Evolutionary conservation across 2,888 invertebrate genomes (phyloP).

Genomic region (Cylindroiulus punctatus): DNA sequence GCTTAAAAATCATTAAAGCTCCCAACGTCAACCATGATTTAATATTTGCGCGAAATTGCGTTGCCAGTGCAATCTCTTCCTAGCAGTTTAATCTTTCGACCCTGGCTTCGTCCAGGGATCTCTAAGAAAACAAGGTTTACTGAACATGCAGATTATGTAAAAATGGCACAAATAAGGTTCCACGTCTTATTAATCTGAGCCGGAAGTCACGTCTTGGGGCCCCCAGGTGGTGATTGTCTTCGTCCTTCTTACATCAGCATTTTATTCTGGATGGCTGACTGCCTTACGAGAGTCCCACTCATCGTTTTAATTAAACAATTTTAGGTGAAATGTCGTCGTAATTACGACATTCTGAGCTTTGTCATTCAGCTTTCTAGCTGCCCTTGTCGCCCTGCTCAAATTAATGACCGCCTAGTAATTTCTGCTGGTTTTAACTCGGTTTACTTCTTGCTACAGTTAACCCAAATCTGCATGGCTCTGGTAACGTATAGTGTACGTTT

Average conservation of each 20-base stretch:
- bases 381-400: not conserved
- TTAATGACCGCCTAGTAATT: not conserved
- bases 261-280: not conserved
- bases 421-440: no score
- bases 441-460: no score
- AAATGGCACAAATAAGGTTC: not conserved
- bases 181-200: not conserved
- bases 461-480: no score
- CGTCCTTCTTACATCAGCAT: not conserved
- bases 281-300: not conserved
- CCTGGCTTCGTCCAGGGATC: not conserved
- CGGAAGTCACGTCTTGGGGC: not conserved
- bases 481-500: no score
- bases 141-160: not conserved
- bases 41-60: not conserved
- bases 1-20: slow-evolving; percentile 22
- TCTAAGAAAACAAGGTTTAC: not conserved
- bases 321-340: slow-evolving; percentile 5
- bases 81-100: slow-evolving; percentile 4
- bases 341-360: not conserved
- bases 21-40: slow-evolving; percentile 15
- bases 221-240: not conserved
- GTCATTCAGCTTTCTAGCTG: not conserved
- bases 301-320: slow-evolving; percentile 29
- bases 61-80: not conserved